phyloP scores from a whole-genome alignment of 2,113 vertebrate genomes.

The Chloropsis hardwickii region DNA sequence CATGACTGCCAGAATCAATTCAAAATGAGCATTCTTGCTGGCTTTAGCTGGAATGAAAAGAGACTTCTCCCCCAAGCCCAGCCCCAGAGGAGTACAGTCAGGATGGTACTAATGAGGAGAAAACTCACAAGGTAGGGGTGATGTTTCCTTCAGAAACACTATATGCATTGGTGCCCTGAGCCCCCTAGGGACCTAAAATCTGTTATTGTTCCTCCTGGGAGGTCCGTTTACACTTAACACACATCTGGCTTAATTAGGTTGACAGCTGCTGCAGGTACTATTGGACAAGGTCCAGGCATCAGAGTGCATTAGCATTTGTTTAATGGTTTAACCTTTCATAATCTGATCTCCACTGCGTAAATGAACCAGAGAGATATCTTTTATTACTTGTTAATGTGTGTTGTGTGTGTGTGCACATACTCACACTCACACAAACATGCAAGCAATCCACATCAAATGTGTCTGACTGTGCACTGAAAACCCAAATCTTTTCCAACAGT shows the following conservation, averaged over 20 bases:
- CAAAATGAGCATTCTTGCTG: conserved; percentile 56
- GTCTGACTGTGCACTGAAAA: not conserved
- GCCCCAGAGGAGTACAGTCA: conserved; percentile 37
- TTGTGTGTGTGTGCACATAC: conserved; percentile 8
- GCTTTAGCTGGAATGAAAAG: conserved; percentile 29
- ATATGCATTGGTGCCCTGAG: conserved; percentile 51
- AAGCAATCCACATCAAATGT: conserved; percentile 7
- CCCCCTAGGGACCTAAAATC: conserved; percentile 64
- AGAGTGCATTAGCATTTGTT: conserved; percentile 66
- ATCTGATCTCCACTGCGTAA: conserved; percentile 59
- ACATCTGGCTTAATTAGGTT: conserved; percentile 81
- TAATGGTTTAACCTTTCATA: conserved; percentile 77
- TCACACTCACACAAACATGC: not conserved
- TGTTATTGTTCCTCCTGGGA: conserved; percentile 76
- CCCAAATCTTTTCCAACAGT: not conserved
- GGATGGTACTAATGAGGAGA: conserved; percentile 64
- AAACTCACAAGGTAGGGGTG: conserved; percentile 54
- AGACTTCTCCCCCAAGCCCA: conserved; percentile 2
- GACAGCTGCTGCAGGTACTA: conserved; percentile 78
- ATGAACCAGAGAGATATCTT: conserved; percentile 65
- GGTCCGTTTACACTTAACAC: conserved; percentile 74
- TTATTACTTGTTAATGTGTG: conserved; percentile 72
- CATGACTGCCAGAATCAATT: conserved; percentile 56
- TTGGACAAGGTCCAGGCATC: conserved; percentile 76
- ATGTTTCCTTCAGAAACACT: conserved; percentile 62